Evolutionary conservation across 2,888 invertebrate genomes (phyloP), one percentile per base, ranked within the genome.

Genomic region (Oscheius myriophilus): DNA sequence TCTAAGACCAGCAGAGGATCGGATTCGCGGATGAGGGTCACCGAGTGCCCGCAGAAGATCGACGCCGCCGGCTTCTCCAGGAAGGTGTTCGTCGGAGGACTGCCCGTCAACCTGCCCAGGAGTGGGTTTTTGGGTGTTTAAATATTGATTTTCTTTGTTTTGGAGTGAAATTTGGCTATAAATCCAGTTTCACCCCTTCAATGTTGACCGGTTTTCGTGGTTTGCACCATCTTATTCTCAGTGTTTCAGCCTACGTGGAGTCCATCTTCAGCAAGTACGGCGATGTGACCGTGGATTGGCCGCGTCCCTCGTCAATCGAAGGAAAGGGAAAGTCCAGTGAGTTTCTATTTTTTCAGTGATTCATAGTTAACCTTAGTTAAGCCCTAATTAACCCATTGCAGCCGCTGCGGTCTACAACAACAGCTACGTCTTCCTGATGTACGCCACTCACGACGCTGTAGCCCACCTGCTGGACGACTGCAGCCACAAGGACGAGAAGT

Each of bases 61-160:
- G 33, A 33, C 33, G 33, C 33, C 33, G 9, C 33, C 33, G 33
- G 4, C 33, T 33, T 84, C 78, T 89, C 90, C 14, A 91, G 96
- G 81, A 96, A 97, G 90, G 97, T 98, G 65, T 97, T 97, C 88
- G 96, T 97, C 49, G 97, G 96, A 2, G 97, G 97, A 0, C 90
- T 98, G 78, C 97, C 97, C 39, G 96, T 96, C 0, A 97, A 97
- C 87, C 97, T 97, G 77, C 96, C 96, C 87, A 96, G 97, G 90
- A 93, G 93, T 93, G 82, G 86, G 62, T n/a, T 14, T 23, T n/a
- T n/a, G n/a, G n/a, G n/a, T n/a, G n/a, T n/a, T n/a, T n/a, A n/a
- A n/a, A n/a, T n/a, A n/a, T n/a, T n/a, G n/a, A n/a, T n/a, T 33
- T 33, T 9, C 33, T 33, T 33, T 9, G 9, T 33, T 33, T 33